A percentile compares a stretch with the other conserved stretches of the same genome.
phyloP scores from a whole-genome alignment of 2,888 invertebrate species.

The Drepana falcataria region DNA sequence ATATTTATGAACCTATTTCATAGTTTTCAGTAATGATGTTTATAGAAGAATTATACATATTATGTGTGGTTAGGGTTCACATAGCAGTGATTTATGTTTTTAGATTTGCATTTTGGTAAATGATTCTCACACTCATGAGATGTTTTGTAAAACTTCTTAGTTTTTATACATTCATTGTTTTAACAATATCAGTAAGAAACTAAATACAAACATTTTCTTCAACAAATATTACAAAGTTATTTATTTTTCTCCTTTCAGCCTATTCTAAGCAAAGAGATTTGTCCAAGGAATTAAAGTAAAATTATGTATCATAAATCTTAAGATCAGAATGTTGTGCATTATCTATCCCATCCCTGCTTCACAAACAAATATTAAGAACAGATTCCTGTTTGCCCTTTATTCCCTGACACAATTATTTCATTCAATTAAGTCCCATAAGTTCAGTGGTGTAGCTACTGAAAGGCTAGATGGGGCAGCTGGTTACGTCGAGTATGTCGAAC shows the following conservation, averaged over 20 bases:
- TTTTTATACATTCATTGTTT: slow-evolving; percentile 64
- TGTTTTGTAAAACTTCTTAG: slow-evolving; percentile 53
- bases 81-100: slow-evolving; percentile 49
- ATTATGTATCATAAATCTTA: too few relatives aligned
- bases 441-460: too few relatives aligned
- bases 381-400: too few relatives aligned
- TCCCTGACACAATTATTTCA: too few relatives aligned
- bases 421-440: too few relatives aligned
- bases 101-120: slow-evolving; percentile 53
- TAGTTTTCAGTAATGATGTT: slow-evolving; percentile 24
- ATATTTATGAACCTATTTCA: slow-evolving; percentile 15
- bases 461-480: too few relatives aligned
- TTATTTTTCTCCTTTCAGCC: not conserved
- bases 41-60: slow-evolving; percentile 19
- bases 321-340: too few relatives aligned
- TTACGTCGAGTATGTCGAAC: too few relatives aligned
- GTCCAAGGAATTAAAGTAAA: too few relatives aligned
- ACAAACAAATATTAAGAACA: too few relatives aligned
- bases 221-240: slow-evolving; percentile 19
- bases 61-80: slow-evolving; percentile 33
- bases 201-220: slow-evolving; percentile 62
- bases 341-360: too few relatives aligned
- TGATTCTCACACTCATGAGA: slow-evolving; percentile 40
- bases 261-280: not conserved
- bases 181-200: slow-evolving; percentile 61